phyloP scores from a whole-genome alignment of 2,888 invertebrate genomes.

The Apodemia hepburni region DNA sequence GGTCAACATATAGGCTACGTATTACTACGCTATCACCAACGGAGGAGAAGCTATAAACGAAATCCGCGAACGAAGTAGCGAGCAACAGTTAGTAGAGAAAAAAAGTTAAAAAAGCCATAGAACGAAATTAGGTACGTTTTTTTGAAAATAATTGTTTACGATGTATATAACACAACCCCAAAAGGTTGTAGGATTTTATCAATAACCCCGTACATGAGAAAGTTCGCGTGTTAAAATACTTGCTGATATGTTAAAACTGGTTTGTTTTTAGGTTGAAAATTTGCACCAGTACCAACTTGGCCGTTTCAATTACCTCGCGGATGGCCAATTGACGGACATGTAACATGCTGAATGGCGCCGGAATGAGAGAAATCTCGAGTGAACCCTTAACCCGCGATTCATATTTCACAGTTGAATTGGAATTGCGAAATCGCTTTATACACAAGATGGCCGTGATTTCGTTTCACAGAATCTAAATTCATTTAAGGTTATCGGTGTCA shows the following conservation, averaged over 20 bases:
- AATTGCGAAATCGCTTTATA: neutral
- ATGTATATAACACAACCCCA: too few species aligned
- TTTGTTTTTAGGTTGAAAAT: constrained; percentile 9
- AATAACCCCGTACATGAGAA: neutral
- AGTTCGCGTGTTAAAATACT: constrained; percentile 6
- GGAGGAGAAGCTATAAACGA: too few species aligned
- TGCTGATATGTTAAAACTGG: neutral
- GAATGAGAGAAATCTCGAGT: constrained; percentile 10
- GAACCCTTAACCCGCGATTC: constrained; percentile 8
- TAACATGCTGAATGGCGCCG: constrained; percentile 5
- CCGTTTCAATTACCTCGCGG: constrained; percentile 5
- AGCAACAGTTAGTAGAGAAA: too few species aligned
- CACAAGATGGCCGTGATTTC: neutral
- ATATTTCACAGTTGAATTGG: constrained; percentile 9
- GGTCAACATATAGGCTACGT: too few species aligned
- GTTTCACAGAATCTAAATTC: too few species aligned
- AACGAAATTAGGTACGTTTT: too few species aligned
- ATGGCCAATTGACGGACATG: constrained; percentile 7
- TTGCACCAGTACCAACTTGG: constrained; percentile 5
- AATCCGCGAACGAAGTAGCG: too few species aligned
- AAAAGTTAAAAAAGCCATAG: too few species aligned
- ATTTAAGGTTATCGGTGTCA: too few species aligned
- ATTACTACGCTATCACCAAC: too few species aligned
- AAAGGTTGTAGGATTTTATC: too few species aligned
- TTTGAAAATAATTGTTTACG: too few species aligned